These are phyloP conservation scores for Rosalia funebris DNA, from an alignment of 2,888 invertebrate genomes.

Conservation along the genomic window DNA sequence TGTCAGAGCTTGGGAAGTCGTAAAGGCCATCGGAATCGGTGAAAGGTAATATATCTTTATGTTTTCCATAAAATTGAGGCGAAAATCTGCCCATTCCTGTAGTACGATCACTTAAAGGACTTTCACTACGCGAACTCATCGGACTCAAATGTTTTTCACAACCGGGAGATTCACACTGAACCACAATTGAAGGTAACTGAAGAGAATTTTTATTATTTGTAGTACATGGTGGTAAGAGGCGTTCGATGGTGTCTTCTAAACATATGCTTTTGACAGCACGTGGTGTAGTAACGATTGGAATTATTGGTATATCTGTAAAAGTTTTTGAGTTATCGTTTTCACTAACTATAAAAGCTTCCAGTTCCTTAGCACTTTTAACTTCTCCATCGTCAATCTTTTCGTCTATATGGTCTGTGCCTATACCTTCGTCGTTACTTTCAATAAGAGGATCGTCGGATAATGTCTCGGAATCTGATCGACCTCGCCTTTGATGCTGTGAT, in stretches of 20 bases:
- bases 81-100: slow-evolving; percentile 74
- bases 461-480: slow-evolving; percentile 79
- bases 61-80: slow-evolving; percentile 76
- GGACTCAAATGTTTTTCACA: slow-evolving; percentile 68
- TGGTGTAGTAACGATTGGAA: slow-evolving; percentile 62
- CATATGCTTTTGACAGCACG: slow-evolving; percentile 69
- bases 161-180: slow-evolving; percentile 65
- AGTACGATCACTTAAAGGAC: slow-evolving; percentile 79
- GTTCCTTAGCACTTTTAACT: slow-evolving; percentile 73
- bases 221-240: slow-evolving; percentile 49
- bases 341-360: slow-evolving; percentile 64
- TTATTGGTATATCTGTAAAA: slow-evolving; percentile 64
- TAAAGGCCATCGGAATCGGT: slow-evolving; percentile 84
- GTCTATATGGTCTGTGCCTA: slow-evolving; percentile 76
- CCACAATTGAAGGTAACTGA: slow-evolving; percentile 71
- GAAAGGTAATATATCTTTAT: slow-evolving; percentile 72
- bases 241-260: slow-evolving; percentile 68
- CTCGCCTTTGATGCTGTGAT: slow-evolving; percentile 68
- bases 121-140: slow-evolving; percentile 82
- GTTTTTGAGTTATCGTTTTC: slow-evolving; percentile 60
- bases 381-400: slow-evolving; percentile 79
- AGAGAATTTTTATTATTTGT: slow-evolving; percentile 62
- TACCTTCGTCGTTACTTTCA: slow-evolving; percentile 82
- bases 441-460: slow-evolving; percentile 76
- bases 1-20: slow-evolving; percentile 82